These are phyloP conservation scores for Podilymbus podiceps DNA, from an alignment of 2,113 vertebrate species.

Conservation along the genomic window DNA sequence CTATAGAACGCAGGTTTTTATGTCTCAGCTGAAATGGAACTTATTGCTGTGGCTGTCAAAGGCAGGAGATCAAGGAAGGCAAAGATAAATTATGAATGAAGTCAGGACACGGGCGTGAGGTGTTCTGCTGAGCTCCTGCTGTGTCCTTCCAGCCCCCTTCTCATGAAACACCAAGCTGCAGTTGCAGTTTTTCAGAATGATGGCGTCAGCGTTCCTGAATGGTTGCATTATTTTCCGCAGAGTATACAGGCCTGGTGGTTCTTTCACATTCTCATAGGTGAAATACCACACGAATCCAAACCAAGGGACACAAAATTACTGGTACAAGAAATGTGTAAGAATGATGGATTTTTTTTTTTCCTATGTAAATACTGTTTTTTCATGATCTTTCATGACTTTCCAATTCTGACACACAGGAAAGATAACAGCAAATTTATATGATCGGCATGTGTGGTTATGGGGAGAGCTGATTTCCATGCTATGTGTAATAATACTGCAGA, in stretches of 20 bases:
- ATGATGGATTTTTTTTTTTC: background rate
- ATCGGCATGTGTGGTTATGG: background rate
- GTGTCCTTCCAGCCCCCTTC: background rate
- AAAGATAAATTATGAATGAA: background rate
- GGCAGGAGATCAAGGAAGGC: background rate
- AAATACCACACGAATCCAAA: background rate
- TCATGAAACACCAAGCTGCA: background rate
- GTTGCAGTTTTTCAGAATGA: background rate
- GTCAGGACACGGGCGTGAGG: background rate
- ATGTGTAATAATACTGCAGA: background rate
- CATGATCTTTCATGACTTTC: background rate
- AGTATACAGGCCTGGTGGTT: background rate
- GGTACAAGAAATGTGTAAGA: background rate
- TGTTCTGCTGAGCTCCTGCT: background rate
- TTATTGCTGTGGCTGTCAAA: background rate
- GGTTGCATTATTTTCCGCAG: background rate
- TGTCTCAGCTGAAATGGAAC: background rate
- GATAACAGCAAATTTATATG: background rate
- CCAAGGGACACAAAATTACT: background rate
- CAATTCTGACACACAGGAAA: background rate
- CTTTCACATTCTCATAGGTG: background rate
- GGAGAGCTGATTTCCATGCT: background rate
- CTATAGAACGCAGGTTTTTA: background rate
- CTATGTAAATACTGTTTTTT: background rate
- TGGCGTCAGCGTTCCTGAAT: background rate